Percentiles rank a stretch among this genome's conserved stretches.
These are phyloP conservation scores for Zosterops lateralis DNA, from an alignment of 2,113 vertebrate genomes.

Conservation along the genomic window DNA sequence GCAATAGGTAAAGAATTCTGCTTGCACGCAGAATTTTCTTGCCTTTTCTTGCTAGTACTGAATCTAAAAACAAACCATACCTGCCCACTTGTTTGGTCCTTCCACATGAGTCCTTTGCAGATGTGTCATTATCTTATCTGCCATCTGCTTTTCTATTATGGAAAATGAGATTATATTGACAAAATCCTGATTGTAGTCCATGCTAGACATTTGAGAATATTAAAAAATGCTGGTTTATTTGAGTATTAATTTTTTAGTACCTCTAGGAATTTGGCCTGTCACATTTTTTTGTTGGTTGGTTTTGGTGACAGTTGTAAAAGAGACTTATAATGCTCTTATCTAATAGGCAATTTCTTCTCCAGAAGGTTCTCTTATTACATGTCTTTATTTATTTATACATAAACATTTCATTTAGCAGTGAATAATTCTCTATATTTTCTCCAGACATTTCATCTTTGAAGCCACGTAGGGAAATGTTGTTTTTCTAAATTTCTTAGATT, in stretches of 20 bases:
- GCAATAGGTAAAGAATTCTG: not conserved
- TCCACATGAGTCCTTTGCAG: not conserved
- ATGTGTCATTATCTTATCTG: not conserved
- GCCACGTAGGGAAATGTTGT: not conserved
- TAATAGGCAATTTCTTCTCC: not conserved
- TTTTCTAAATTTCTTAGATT: not conserved
- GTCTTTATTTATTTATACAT: not conserved
- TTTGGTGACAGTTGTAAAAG: not conserved
- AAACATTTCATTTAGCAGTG: not conserved
- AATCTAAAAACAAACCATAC: not conserved
- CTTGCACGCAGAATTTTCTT: not conserved
- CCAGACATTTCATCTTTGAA: not conserved
- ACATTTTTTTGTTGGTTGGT: not conserved
- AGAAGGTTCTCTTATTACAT: not conserved
- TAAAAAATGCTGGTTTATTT: not conserved
- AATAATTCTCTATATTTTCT: not conserved
- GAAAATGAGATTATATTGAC: not conserved
- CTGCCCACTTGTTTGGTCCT: not conserved
- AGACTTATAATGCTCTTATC: not conserved
- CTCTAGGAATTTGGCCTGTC: not conserved
- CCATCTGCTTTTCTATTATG: not conserved
- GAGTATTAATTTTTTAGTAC: not conserved
- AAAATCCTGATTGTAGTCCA: not conserved
- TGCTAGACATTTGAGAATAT: not conserved
- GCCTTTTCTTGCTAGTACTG: not conserved